These are phyloP conservation scores for Melipona beecheii DNA, from an alignment of 2,888 invertebrate species.

Conservation along the genomic window DNA sequence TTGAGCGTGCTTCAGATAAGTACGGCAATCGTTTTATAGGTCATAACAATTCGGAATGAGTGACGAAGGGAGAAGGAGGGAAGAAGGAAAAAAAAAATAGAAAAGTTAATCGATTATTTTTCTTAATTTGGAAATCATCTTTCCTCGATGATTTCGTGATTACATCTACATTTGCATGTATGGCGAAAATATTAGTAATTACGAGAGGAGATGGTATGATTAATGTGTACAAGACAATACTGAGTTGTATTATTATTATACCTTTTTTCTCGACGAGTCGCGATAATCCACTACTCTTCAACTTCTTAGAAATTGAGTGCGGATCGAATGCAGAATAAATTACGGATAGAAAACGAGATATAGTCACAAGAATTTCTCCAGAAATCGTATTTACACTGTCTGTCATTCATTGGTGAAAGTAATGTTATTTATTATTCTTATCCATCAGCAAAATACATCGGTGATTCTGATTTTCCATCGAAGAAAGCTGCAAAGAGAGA, in stretches of 20 bases:
- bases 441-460: constrained; percentile 31
- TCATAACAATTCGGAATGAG: neutral
- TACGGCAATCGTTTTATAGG: neutral
- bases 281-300: constrained; percentile 1
- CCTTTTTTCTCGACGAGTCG: constrained; percentile 23
- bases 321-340: constrained; percentile 40
- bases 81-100: neutral
- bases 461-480: constrained; percentile 78
- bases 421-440: constrained; percentile 58
- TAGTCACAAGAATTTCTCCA: constrained; percentile 38
- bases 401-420: constrained; percentile 65
- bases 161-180: constrained; percentile 22
- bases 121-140: too few relatives aligned
- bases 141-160: neutral
- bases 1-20: neutral
- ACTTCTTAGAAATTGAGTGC: constrained; percentile 49
- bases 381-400: constrained; percentile 41
- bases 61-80: neutral
- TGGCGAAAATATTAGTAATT: constrained; percentile 49
- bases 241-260: neutral
- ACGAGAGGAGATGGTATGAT: constrained; percentile 31
- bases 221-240: constrained; percentile 21
- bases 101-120: too few relatives aligned
- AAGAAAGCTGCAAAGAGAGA: constrained; percentile 6
- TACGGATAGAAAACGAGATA: constrained; percentile 51